Evolutionary conservation across 2,797 vertebrate species (phyloP).

Genomic region (Odontamblyopus lacepedii): DNA sequence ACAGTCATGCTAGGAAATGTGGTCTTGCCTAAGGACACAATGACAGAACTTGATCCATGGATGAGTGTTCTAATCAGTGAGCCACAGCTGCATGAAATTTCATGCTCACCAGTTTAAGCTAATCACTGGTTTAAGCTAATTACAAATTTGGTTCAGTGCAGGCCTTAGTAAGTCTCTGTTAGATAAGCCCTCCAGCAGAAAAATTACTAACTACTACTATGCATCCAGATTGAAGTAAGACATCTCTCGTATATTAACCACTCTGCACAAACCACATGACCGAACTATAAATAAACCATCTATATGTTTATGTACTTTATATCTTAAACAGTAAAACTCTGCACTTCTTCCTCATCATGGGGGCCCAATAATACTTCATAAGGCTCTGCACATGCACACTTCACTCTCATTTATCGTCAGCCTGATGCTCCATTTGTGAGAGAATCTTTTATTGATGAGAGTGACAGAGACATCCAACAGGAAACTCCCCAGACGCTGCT

Average conservation of each 20-base stretch:
- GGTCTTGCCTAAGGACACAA: too few relatives aligned
- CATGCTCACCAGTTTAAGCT: too few relatives aligned
- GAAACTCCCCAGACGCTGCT: conserved; percentile 1
- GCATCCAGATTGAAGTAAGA: too few relatives aligned
- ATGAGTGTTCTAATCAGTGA: too few relatives aligned
- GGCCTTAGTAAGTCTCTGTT: too few relatives aligned
- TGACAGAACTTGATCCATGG: too few relatives aligned
- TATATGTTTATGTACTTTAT: background rate
- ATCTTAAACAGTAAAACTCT: background rate
- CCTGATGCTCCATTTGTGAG: conserved; percentile 15
- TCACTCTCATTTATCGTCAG: background rate
- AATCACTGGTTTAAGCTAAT: too few relatives aligned
- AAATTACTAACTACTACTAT: too few relatives aligned
- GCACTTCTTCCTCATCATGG: background rate
- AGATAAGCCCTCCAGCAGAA: too few relatives aligned
- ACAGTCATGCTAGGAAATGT: too few relatives aligned
- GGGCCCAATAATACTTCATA: background rate
- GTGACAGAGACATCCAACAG: conserved; percentile 7
- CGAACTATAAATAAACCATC: background rate
- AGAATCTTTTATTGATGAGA: conserved; percentile 12
- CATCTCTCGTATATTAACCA: background rate
- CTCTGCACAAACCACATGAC: background rate
- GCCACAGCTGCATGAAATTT: too few relatives aligned
- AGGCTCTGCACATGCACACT: background rate
- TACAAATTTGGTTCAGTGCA: too few relatives aligned